Percentiles rank a stretch among this genome's conserved stretches.
Evolutionary conservation across 2,797 vertebrate species (phyloP).

Genomic region (Sebastes taczanowskii): DNA sequence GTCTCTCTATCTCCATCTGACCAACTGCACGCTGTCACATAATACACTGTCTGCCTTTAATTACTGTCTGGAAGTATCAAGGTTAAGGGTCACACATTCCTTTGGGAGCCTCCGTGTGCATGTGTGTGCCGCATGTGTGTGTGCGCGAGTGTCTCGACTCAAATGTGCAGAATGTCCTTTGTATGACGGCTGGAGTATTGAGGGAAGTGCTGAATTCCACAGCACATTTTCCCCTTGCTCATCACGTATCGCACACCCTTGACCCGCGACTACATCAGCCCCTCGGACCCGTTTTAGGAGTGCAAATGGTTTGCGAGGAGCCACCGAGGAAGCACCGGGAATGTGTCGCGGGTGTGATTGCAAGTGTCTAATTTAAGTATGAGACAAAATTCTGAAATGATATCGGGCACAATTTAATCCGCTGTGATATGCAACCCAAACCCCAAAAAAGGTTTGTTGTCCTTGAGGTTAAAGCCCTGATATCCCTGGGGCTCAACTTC

Average conservation of each 20-base stretch:
- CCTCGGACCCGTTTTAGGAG: constrained; percentile 46
- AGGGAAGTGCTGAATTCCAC: constrained; percentile 60
- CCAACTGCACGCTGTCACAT: constrained; percentile 73
- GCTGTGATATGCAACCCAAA: constrained; percentile 48
- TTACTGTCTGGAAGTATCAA: constrained; percentile 74
- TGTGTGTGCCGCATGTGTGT: constrained; percentile 35
- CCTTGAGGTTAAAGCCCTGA: constrained; percentile 57
- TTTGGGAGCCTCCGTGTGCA: constrained; percentile 44
- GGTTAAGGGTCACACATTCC: constrained; percentile 74
- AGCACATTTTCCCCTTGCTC: constrained; percentile 32
- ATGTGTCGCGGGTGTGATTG: constrained; percentile 50
- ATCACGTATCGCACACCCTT: constrained; percentile 51
- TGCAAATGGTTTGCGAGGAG: constrained; percentile 43
- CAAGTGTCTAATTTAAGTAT: constrained; percentile 64
- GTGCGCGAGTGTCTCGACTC: constrained; percentile 22
- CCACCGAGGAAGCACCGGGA: constrained; percentile 23
- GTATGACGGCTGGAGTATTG: constrained; percentile 37
- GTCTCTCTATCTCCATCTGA: constrained; percentile 62
- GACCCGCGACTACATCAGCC: constrained; percentile 27
- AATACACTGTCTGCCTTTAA: constrained; percentile 79
- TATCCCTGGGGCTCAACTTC: constrained; percentile 43
- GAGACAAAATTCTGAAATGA: constrained; percentile 49
- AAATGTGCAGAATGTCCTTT: constrained; percentile 32
- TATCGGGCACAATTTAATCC: constrained; percentile 59
- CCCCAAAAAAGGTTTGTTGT: constrained; percentile 39